Conservation (phyloP, 1,140 invertebrate species). For the Drepana arcuata region DNA sequence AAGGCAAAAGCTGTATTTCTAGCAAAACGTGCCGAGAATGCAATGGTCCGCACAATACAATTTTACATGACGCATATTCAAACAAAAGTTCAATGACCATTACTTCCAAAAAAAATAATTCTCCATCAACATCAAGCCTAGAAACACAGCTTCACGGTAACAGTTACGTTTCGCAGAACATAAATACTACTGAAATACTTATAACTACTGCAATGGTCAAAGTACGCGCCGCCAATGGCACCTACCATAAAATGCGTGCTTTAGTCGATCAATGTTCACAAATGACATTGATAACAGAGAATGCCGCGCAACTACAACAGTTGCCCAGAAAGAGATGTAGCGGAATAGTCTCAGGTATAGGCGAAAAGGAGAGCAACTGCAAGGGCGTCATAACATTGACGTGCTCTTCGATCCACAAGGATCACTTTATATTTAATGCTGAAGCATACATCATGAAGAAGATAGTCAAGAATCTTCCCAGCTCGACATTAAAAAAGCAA, state of each 20-base stretch:
- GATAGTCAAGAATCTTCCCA: conserved; percentile 11
- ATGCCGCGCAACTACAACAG: conserved; percentile 13
- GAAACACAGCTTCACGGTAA: too few relatives aligned
- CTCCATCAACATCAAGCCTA: too few relatives aligned
- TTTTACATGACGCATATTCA: neutral
- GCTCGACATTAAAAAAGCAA: neutral
- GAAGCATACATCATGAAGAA: conserved; percentile 13
- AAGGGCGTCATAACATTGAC: conserved; percentile 7
- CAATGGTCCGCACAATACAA: conserved; percentile 3
- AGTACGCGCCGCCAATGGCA: conserved; percentile 5
- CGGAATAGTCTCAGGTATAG: conserved; percentile 11
- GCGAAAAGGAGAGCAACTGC: conserved; percentile 6
- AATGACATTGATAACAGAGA: conserved; percentile 14
- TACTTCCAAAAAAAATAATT: too few relatives aligned
- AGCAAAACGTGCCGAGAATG: conserved; percentile 1
- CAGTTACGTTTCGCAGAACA: too few relatives aligned
- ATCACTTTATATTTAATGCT: conserved; percentile 8
- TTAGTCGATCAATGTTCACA: conserved; percentile 20
- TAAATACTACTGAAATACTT: neutral
- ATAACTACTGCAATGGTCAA: neutral
- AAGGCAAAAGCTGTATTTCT: conserved; percentile 3
- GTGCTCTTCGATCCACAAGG: conserved; percentile 13
- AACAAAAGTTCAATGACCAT: conserved; percentile 3
- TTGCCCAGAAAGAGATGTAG: conserved; percentile 9
- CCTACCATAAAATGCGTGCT: conserved; percentile 10